A percentile compares a stretch with the other conserved stretches of the same genome.
These are phyloP conservation scores for Rotaria socialis DNA, from an alignment of 2,888 invertebrate genomes.

Conservation along the genomic window DNA sequence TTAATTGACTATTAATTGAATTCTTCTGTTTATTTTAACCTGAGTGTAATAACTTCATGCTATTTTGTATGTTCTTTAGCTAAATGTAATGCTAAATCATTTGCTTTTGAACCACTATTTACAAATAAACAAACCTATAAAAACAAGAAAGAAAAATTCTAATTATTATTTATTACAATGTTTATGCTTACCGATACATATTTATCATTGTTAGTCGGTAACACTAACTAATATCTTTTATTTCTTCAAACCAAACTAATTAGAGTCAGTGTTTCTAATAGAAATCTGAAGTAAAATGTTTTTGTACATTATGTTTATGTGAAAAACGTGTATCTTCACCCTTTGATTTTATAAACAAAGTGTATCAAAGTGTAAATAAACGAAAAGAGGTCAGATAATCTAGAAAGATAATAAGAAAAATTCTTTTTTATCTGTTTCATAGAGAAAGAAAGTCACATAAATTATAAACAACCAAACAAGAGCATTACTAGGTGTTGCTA, in stretches of 20 bases:
- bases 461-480: no score
- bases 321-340: no score
- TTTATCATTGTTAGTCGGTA: slow-evolving; percentile 62
- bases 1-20: neutral
- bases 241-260: slow-evolving; percentile 82
- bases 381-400: no score
- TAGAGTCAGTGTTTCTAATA: slow-evolving; percentile 84
- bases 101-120: slow-evolving; percentile 95
- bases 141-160: neutral
- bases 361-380: no score
- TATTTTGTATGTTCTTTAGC: slow-evolving; percentile 79
- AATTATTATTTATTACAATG: neutral
- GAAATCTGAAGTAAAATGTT: no score
- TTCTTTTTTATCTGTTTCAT: no score
- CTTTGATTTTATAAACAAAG: no score
- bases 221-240: slow-evolving; percentile 75
- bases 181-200: neutral
- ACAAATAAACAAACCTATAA: slow-evolving; percentile 79
- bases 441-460: no score
- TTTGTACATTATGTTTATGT: no score
- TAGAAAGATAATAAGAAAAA: no score
- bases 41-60: slow-evolving; percentile 76
- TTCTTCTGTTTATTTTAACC: slow-evolving; percentile 64
- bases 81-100: slow-evolving; percentile 83
- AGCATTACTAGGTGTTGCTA: no score